phyloP scores from a whole-genome alignment of 1,140 invertebrate species.

The Pseudomyrmex cubaensis region DNA sequence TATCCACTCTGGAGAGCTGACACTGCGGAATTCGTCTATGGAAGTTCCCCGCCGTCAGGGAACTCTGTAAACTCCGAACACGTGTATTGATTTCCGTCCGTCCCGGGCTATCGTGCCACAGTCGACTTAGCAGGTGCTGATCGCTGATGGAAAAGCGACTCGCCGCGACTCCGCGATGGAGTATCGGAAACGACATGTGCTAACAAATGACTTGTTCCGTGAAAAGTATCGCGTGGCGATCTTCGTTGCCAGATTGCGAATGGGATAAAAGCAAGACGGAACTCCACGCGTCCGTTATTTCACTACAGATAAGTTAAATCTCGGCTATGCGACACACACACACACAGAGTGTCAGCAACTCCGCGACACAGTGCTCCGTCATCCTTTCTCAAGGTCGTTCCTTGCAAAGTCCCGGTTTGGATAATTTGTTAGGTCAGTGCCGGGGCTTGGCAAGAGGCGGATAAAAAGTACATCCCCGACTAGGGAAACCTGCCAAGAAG shows the following conservation, averaged over 20 bases:
- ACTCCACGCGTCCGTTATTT: background rate
- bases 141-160: constrained; percentile 35
- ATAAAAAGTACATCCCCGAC: constrained; percentile 65
- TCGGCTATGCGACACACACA: constrained; percentile 8
- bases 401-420: constrained; percentile 21
- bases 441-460: constrained; percentile 52
- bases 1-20: constrained; percentile 9
- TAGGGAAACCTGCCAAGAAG: constrained; percentile 75
- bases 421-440: constrained; percentile 60
- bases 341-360: background rate
- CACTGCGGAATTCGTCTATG: constrained; percentile 23
- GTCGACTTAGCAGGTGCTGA: constrained; percentile 46
- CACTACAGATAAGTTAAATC: constrained; percentile 20
- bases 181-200: constrained; percentile 13
- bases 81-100: constrained; percentile 57
- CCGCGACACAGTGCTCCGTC: background rate
- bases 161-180: background rate
- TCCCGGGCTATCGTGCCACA: constrained; percentile 22
- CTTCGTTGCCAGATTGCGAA: background rate
- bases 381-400: constrained; percentile 51
- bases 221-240: background rate
- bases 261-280: background rate
- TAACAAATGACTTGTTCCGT: background rate
- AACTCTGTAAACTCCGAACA: constrained; percentile 47
- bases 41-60: constrained; percentile 12